Evolutionary conservation across 1,140 invertebrate species (phyloP).

Genomic region (Meteorus sp.): DNA sequence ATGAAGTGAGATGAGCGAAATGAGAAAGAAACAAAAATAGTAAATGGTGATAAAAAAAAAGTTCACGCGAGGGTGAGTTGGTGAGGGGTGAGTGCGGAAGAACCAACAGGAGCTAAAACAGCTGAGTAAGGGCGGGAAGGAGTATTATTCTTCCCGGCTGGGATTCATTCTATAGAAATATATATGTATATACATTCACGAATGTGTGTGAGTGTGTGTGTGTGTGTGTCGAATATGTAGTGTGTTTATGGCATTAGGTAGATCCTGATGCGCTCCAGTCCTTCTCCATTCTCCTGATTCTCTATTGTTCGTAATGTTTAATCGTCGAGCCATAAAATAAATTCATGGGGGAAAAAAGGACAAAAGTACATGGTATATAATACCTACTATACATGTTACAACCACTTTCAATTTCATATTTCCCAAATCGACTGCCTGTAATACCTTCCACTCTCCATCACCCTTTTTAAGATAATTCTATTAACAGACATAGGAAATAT

Average conservation of each 20-base stretch:
- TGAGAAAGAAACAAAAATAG: conserved; percentile 3
- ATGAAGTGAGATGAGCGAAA: conserved; percentile 1
- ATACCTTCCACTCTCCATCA: too few species aligned
- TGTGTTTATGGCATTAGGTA: conserved; percentile 9
- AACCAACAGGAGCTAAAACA: neutral
- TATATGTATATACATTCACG: too few species aligned
- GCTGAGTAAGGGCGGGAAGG: neutral
- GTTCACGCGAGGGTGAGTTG: conserved; percentile 17
- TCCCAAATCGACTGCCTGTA: neutral
- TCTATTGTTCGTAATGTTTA: conserved; percentile 10
- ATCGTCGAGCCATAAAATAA: conserved; percentile 9
- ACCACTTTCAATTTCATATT: neutral
- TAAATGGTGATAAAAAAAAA: conserved; percentile 15
- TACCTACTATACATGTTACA: neutral
- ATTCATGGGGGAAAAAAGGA: neutral
- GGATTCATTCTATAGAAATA: conserved; percentile 6
- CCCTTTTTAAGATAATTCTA: too few species aligned
- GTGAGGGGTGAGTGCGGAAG: neutral
- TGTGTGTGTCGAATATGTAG: too few species aligned
- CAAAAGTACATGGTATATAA: neutral
- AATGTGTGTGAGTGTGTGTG: too few species aligned
- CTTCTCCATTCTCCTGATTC: neutral
- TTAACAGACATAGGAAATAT: too few species aligned
- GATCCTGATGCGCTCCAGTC: neutral
- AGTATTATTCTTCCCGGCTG: conserved; percentile 19